These are phyloP conservation scores for Mercenaria mercenaria DNA, from an alignment of 1,140 invertebrate species.

Conservation along the genomic window DNA sequence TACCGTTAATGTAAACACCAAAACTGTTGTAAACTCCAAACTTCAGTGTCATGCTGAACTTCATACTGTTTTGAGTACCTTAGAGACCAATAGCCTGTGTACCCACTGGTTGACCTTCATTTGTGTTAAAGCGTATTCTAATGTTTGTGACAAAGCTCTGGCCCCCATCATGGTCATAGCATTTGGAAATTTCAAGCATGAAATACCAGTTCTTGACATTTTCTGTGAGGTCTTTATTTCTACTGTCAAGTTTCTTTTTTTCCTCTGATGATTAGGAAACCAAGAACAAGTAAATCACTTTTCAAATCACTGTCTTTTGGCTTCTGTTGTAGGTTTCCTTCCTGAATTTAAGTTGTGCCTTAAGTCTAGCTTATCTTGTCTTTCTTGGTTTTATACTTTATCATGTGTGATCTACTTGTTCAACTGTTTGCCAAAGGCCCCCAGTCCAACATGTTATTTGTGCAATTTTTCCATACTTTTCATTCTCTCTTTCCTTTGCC, in stretches of 20 bases:
- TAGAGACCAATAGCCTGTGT: background rate
- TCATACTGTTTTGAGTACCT: no score
- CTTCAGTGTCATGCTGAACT: no score
- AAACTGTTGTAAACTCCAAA: no score
- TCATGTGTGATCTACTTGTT: background rate
- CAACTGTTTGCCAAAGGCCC: background rate
- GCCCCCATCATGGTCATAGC: background rate
- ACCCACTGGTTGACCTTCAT: background rate
- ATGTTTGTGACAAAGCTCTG: background rate
- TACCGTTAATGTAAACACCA: no score
- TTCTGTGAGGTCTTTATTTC: background rate
- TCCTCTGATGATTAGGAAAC: background rate
- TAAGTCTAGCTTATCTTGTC: background rate
- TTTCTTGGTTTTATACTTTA: background rate
- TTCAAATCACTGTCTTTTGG: background rate
- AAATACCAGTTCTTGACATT: background rate
- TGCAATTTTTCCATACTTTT: background rate
- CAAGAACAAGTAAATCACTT: background rate
- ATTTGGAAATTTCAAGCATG: conserved; percentile 15
- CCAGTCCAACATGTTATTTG: background rate
- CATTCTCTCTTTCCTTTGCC: background rate
- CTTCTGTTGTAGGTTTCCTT: background rate
- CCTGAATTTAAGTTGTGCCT: conserved; percentile 24
- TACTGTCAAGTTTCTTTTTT: background rate
- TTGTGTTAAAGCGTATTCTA: background rate